Percentiles rank a stretch among this genome's conserved stretches.
phyloP scores from a whole-genome alignment of 2,888 invertebrate genomes.

The Platycnemis pennipes region DNA sequence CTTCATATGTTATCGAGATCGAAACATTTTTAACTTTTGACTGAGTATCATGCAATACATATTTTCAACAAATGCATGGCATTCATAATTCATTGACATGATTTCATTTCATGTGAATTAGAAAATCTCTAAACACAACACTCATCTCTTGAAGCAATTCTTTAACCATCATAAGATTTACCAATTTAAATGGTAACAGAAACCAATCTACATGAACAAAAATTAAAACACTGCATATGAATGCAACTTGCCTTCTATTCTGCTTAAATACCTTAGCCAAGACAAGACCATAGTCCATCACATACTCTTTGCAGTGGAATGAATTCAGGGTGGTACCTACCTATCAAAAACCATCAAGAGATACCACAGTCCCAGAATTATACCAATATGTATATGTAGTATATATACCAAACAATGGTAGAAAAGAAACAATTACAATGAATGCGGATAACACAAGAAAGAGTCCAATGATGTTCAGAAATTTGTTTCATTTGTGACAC shows the following conservation, averaged over 20 bases:
- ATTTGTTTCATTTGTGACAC: slow-evolving; percentile 59
- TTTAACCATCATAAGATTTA: slow-evolving; percentile 37
- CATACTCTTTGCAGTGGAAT: slow-evolving; percentile 56
- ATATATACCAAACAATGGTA: slow-evolving; percentile 50
- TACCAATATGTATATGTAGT: slow-evolving; percentile 8
- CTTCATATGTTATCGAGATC: slow-evolving; percentile 61
- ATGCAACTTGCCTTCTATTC: slow-evolving; percentile 51
- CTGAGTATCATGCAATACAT: slow-evolving; percentile 67
- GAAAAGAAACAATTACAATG: slow-evolving; percentile 49
- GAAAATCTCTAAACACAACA: slow-evolving; percentile 58
- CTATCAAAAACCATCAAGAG: slow-evolving; percentile 20
- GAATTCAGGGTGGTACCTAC: slow-evolving; percentile 29
- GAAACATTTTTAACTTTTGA: slow-evolving; percentile 63
- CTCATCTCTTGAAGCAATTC: slow-evolving; percentile 50
- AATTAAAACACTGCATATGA: slow-evolving; percentile 33
- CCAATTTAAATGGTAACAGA: slow-evolving; percentile 12
- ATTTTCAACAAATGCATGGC: slow-evolving; percentile 68
- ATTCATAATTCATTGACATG: slow-evolving; percentile 67
- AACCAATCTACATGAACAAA: slow-evolving; percentile 50
- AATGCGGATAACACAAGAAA: slow-evolving; percentile 52
- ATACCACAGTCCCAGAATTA: slow-evolving; percentile 44
- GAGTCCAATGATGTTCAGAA: slow-evolving; percentile 43
- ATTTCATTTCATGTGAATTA: slow-evolving; percentile 66
- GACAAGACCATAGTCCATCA: slow-evolving; percentile 58
- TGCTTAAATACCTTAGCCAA: background rate